Base-by-base conservation (phyloP, 2,797 vertebrate genomes). In the Sciaenops ocellatus region DNA sequence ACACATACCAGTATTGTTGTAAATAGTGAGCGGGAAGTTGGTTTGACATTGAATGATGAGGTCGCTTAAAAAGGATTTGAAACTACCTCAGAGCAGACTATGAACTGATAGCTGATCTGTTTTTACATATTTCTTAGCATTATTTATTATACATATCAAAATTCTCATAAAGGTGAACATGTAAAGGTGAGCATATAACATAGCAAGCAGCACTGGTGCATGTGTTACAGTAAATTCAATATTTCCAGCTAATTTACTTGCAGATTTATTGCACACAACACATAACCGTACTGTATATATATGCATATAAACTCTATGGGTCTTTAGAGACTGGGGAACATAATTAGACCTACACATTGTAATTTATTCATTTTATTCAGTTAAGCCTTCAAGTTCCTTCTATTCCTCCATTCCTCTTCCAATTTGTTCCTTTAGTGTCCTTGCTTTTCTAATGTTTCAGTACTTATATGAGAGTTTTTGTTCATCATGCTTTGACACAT, bases 31-130 rank as follows among this genome's bases (percentile, higher is more conserved):
- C 10, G 18, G 44, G 20, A 30, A 57, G 44, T 20, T 20, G 16
- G 17, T 51, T 42, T 68, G 47, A 76, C 18, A 61, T 17, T 56
- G 30, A 64, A 3, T 57, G 22, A 57, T 50, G 34, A 11, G 51
- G 42, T 77, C 0, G 10, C 17, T 57, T 30, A 18, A 13, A 56
- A 41, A 48, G 24, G 38, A 26, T 48, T 24, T 28, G 42, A 41
- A 41, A 26, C 30, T 5, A 18, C 20, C 6, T 7, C 44, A 48
- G 30, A 38, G 34, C 8, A 38, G 34, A 38, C 34, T 38, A 66
- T 48, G 18, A 52, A 13, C 24, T 26, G 52, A 54, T 26, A 6
- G 12, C 2, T 24, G 5, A 48, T 26, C 24, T 7, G 11, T 16
- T 26, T 38, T 38, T 38, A 38, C 34, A 38, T 38, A 9, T 38